Conservation (phyloP, 1,140 invertebrate species). For the Gryon sp. region DNA sequence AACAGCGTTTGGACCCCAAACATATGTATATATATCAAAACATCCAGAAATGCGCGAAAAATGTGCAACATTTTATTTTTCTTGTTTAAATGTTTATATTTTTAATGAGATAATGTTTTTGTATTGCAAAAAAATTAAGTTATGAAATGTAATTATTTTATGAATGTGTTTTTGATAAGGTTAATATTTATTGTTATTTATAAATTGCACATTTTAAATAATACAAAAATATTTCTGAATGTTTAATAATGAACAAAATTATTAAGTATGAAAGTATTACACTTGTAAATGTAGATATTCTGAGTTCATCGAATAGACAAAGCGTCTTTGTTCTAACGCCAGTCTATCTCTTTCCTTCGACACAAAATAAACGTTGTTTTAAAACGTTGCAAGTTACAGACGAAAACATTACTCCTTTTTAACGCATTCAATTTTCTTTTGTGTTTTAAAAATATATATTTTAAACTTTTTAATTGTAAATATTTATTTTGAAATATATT, state of each 20-base stretch:
- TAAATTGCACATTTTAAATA: too few species aligned
- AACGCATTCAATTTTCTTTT: too few species aligned
- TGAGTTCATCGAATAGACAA: slow-evolving; percentile 8
- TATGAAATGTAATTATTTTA: too few species aligned
- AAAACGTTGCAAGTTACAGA: neutral
- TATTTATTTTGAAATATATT: neutral
- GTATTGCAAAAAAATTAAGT: too few species aligned
- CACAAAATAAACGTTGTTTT: neutral
- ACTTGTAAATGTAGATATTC: neutral
- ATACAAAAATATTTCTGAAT: too few species aligned
- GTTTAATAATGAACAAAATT: neutral
- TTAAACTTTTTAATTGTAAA: neutral
- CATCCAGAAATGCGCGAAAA: slow-evolving; percentile 22
- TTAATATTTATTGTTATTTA: neutral
- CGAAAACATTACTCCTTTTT: too few species aligned
- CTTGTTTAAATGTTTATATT: neutral
- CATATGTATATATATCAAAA: too few species aligned
- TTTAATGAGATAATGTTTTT: too few species aligned
- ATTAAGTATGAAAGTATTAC: neutral
- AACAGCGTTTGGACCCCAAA: slow-evolving; percentile 71
- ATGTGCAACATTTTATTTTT: neutral
- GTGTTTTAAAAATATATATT: too few species aligned
- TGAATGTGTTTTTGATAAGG: neutral
- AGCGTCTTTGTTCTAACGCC: slow-evolving; percentile 29
- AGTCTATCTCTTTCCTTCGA: slow-evolving; percentile 11